Evolutionary conservation across 1,140 invertebrate genomes (phyloP).

Genomic region (Tribolium madens): DNA sequence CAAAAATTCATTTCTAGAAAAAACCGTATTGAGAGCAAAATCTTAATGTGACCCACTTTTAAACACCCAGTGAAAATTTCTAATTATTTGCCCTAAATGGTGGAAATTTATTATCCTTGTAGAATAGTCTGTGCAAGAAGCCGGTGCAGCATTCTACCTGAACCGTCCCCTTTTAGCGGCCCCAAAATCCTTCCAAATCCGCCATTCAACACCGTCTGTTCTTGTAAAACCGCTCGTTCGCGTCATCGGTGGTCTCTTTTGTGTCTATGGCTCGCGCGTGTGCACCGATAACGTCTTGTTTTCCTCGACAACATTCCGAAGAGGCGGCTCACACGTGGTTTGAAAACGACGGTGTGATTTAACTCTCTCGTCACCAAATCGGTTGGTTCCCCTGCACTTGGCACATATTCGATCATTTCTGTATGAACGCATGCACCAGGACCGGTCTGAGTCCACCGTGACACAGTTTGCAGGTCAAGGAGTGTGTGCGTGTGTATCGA

Average conservation of each 20-base stretch:
- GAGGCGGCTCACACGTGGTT: not conserved
- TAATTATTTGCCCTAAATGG: too few relatives aligned
- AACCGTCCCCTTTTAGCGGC: too few relatives aligned
- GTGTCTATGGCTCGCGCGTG: not conserved
- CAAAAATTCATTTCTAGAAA: too few relatives aligned
- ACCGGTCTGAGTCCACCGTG: constrained; percentile 44
- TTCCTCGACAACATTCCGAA: not conserved
- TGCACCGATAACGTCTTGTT: constrained; percentile 16
- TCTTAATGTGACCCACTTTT: too few relatives aligned
- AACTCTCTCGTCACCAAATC: not conserved
- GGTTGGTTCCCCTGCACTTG: not conserved
- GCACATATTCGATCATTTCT: constrained; percentile 3
- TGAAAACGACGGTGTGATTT: not conserved
- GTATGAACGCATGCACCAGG: not conserved
- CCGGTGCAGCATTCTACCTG: too few relatives aligned
- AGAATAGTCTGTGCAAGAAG: too few relatives aligned
- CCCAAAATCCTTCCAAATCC: not conserved
- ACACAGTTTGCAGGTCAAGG: constrained; percentile 50
- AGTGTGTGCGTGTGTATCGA: constrained; percentile 46
- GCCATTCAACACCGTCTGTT: not conserved
- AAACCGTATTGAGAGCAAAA: too few relatives aligned
- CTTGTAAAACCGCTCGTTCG: not conserved
- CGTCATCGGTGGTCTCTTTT: not conserved
- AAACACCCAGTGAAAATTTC: too few relatives aligned
- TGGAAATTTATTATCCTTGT: too few relatives aligned